phyloP scores from a whole-genome alignment of 2,113 vertebrate genomes.

The Lontra canadensis region DNA sequence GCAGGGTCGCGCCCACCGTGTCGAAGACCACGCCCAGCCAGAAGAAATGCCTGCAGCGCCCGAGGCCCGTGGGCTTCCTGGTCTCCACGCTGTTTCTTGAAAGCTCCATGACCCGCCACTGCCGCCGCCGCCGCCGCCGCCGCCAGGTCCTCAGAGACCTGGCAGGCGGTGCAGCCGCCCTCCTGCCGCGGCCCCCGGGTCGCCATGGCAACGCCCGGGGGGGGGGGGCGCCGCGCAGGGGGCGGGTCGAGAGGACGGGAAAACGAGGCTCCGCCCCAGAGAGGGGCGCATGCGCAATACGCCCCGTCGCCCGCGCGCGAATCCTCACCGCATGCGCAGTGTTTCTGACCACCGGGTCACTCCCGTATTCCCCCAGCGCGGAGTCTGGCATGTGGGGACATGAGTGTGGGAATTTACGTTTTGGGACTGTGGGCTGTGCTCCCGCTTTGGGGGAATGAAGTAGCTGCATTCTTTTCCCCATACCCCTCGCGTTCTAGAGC shows the following conservation, averaged over 20 bases:
- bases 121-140: background rate
- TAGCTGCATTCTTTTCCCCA: accelerated
- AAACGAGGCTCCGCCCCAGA: accelerated
- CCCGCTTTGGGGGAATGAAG: accelerated
- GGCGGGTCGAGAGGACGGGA: background rate
- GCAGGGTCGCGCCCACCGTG: slow-evolving; percentile 85
- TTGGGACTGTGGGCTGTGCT: accelerated
- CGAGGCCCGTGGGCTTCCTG: slow-evolving; percentile 73
- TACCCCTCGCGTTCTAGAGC: background rate
- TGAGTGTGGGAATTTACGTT: accelerated
- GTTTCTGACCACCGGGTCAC: accelerated
- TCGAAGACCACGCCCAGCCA: slow-evolving; percentile 93
- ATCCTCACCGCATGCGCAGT: background rate
- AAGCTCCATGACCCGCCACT: background rate
- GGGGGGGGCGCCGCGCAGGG: background rate
- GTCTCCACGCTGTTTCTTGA: accelerated
- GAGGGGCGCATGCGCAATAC: background rate
- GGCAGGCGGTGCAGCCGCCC: accelerated
- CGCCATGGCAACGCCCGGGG: slow-evolving; percentile 43
- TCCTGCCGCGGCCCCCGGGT: background rate
- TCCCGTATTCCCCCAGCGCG: accelerated
- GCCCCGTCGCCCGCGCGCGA: accelerated
- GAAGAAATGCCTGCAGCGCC: slow-evolving; percentile 90
- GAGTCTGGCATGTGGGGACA: accelerated
- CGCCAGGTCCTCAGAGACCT: accelerated